Evolutionary conservation across 2,797 vertebrate species (phyloP), one percentile per base, ranked within the genome.

Genomic region (Gambusia yucatana): DNA sequence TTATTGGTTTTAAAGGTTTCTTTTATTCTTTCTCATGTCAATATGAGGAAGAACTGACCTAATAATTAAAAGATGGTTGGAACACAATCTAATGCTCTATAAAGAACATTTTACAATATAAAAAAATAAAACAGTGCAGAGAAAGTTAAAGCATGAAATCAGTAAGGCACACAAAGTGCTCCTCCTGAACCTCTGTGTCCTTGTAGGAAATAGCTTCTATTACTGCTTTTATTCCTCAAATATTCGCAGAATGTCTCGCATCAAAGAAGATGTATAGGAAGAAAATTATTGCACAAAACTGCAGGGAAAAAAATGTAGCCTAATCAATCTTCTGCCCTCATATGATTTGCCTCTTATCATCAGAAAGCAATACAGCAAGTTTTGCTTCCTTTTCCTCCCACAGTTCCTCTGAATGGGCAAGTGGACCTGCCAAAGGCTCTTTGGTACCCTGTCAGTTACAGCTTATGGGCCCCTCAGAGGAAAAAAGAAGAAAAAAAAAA

Each of bases 361-460:
- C 85, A 85, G 77, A 87, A 79, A 83, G 89, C 84, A 89, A 91
- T 90, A 85, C 84, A 77, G 91, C 86, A 84, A 88, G 90, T 75
- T 94, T 89, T 84, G 85, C 91, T 93, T 88, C 90, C 84, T 80
- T 84, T 83, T 43, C 10, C 90, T 36, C 87, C 87, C 82, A 89
- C 84, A 89, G 73, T 83, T 63, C 67, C 86, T 82, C 89, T 91
- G 90, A 94, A 95, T 77, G 91, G 91, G 82, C 90, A 89, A 91
- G 89, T 81, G 87, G 85, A 92, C 85, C 87, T 93, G 93, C 90
- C 93, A 93, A 90, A 87, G 85, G 90, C 84, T 86, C 91, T 94
- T 92, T 93, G 90, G 92, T 91, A 77, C 72, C 73, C 83, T 90
- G 90, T 94, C 91, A 93, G 79, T 88, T 90, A 91, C 85, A 91